phyloP scores from a whole-genome alignment of 2,113 vertebrate species.

The Clinocottus analis region DNA sequence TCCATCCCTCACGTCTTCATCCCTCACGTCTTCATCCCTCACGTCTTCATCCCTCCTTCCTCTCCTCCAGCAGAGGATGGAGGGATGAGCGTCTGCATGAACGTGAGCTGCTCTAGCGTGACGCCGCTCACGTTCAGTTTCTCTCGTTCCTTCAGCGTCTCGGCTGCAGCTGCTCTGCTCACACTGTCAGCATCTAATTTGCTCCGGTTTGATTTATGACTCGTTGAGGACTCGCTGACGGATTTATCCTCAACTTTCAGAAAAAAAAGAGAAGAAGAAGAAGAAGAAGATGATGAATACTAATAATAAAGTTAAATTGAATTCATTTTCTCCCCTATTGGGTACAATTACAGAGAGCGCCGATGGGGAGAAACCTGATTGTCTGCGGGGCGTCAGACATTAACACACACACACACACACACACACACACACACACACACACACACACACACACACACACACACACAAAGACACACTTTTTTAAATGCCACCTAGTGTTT shows the following conservation, averaged over 20 bases:
- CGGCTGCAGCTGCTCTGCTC: slow-evolving; percentile 41
- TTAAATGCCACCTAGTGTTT: too few species aligned
- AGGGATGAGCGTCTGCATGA: too few species aligned
- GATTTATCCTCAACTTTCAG: slow-evolving; percentile 51
- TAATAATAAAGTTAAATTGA: slow-evolving; percentile 76
- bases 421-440: neutral
- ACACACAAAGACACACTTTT: too few species aligned
- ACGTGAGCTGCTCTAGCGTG: too few species aligned
- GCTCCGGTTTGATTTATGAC: slow-evolving; percentile 62
- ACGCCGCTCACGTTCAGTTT: too few species aligned
- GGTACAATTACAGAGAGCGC: slow-evolving; percentile 68
- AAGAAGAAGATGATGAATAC: slow-evolving; percentile 64
- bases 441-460: neutral
- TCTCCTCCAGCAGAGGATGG: too few species aligned
- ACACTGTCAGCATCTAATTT: slow-evolving; percentile 63
- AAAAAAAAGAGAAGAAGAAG: too few species aligned
- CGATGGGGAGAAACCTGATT: slow-evolving; percentile 52
- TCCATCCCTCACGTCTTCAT: too few species aligned
- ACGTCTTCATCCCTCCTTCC: too few species aligned
- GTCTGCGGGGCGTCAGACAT: slow-evolving; percentile 66
- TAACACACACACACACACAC: slow-evolving; percentile 23
- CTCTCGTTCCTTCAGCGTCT: too few species aligned
- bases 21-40: too few species aligned
- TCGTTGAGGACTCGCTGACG: slow-evolving; percentile 55
- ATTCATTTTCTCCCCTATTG: slow-evolving; percentile 74